Conservation (phyloP, 2,113 vertebrate genomes). For the Gallinago undulata region DNA sequence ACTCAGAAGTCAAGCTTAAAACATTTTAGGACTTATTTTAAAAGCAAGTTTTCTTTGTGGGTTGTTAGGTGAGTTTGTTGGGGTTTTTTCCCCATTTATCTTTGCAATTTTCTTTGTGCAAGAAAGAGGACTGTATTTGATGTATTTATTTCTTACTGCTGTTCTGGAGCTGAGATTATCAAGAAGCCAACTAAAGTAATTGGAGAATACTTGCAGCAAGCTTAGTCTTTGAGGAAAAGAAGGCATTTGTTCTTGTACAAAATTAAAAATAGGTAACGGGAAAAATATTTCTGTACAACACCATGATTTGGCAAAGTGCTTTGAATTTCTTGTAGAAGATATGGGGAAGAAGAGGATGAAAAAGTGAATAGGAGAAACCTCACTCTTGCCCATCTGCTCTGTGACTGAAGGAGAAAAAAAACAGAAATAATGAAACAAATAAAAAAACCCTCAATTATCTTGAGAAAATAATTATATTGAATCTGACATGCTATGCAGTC, state of each 20-base stretch:
- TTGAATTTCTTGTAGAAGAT: neutral
- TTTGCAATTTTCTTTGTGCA: neutral
- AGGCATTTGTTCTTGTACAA: neutral
- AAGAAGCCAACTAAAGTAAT: neutral
- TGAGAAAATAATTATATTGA: neutral
- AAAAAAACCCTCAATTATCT: neutral
- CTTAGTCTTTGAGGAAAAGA: neutral
- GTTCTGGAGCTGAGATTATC: neutral
- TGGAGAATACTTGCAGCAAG: neutral
- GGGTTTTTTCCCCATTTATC: neutral
- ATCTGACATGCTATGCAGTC: neutral
- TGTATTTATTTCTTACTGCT: neutral
- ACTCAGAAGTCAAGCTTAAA: neutral
- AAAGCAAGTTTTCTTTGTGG: neutral
- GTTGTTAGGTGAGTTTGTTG: fast-evolving
- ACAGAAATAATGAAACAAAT: neutral
- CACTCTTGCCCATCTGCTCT: neutral
- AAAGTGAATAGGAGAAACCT: neutral
- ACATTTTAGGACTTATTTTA: neutral
- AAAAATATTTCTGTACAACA: neutral
- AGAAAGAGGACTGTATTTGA: neutral
- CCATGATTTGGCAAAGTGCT: neutral
- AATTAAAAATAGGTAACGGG: neutral
- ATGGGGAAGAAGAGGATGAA: fast-evolving
- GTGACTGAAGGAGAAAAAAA: neutral